Conservation (phyloP, 1,140 invertebrate species). For the Meloidogyne exigua region DNA sequence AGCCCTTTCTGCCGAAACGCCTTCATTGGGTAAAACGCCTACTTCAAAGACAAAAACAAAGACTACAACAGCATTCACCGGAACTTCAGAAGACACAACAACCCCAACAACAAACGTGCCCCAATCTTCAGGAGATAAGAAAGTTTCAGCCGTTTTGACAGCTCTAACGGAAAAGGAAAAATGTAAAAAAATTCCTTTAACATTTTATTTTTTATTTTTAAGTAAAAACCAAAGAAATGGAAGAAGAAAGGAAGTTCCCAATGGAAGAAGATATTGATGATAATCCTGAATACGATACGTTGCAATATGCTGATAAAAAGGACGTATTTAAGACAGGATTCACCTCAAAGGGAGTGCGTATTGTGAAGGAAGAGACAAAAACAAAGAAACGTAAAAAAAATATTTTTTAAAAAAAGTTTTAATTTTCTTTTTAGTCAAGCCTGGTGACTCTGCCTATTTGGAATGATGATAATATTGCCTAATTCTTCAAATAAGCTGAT, state of each 20-base stretch:
- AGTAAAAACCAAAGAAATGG: neutral
- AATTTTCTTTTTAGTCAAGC: conserved; percentile 5
- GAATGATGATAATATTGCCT: neutral
- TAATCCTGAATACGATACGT: neutral
- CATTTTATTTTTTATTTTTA: neutral
- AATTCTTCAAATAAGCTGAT: too few relatives aligned
- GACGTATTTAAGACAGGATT: conserved; percentile 1
- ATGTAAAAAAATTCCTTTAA: neutral
- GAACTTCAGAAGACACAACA: neutral
- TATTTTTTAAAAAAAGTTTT: neutral
- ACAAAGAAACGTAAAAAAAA: neutral
- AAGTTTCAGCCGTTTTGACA: neutral
- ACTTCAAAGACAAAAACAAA: neutral
- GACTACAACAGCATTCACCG: neutral
- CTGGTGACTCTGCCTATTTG: conserved; percentile 3
- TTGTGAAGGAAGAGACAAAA: neutral
- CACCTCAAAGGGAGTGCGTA: neutral
- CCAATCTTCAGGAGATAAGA: neutral
- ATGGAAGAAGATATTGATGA: conserved; percentile 4
- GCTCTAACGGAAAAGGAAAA: neutral
- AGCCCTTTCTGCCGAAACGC: neutral
- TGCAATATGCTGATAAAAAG: conserved; percentile 2
- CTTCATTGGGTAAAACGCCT: neutral
- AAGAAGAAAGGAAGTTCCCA: neutral
- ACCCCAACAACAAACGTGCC: neutral